Evolutionary conservation across 1,140 invertebrate species (phyloP).

Genomic region (Sycophila sp.): DNA sequence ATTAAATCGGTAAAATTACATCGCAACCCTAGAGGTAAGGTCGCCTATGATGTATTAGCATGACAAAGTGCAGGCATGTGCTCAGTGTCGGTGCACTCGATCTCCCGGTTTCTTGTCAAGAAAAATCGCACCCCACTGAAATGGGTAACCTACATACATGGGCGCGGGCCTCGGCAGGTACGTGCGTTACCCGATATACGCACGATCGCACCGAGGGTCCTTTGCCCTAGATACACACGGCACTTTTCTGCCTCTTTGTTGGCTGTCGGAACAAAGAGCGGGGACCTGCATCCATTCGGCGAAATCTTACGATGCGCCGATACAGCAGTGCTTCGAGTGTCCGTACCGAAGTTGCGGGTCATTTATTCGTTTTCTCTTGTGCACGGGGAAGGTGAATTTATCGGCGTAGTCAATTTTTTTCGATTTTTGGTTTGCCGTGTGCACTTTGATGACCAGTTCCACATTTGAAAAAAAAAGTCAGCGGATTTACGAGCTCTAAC

Average conservation of each 20-base stretch:
- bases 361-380: neutral
- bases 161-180: neutral
- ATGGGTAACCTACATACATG: constrained; percentile 18
- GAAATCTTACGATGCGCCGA: too few relatives aligned
- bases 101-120: neutral
- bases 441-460: neutral
- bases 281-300: too few relatives aligned
- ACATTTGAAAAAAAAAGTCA: neutral
- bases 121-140: neutral
- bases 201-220: neutral
- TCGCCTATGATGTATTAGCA: neutral
- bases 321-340: neutral
- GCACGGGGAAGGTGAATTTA: neutral
- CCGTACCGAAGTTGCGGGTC: neutral
- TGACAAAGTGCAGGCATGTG: neutral
- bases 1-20: too few relatives aligned
- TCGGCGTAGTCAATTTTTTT: neutral
- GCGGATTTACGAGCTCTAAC: neutral
- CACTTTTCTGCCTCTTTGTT: too few relatives aligned
- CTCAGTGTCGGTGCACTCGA: neutral
- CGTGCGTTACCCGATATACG: neutral
- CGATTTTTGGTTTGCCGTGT: neutral
- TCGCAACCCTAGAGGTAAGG: neutral
- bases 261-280: too few relatives aligned
- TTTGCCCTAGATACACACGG: too few relatives aligned